These are phyloP conservation scores for Synchiropus splendidus DNA, from an alignment of 2,113 vertebrate genomes.

Conservation along the genomic window DNA sequence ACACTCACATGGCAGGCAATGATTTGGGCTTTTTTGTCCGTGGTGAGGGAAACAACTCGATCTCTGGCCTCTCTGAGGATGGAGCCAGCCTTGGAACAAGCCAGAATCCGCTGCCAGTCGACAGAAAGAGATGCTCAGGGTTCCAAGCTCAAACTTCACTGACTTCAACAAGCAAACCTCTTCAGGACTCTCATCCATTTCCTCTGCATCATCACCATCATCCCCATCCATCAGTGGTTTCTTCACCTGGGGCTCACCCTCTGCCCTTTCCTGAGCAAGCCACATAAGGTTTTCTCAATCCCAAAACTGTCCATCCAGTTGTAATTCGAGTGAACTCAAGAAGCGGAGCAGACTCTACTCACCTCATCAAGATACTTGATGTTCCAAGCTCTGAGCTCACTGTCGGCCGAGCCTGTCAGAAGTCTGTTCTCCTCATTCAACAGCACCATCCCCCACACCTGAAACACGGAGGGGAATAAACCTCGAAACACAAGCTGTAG, in stretches of 20 bases:
- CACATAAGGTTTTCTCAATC: neutral
- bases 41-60: slow-evolving; percentile 75
- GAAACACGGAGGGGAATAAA: slow-evolving; percentile 14
- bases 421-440: slow-evolving; percentile 76
- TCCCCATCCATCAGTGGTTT: slow-evolving; percentile 61
- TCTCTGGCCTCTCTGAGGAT: slow-evolving; percentile 84
- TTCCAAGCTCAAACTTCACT: neutral
- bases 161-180: slow-evolving; percentile 65
- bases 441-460: slow-evolving; percentile 90
- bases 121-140: neutral
- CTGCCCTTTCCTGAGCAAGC: slow-evolving; percentile 63
- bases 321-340: neutral
- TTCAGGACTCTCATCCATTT: slow-evolving; percentile 64
- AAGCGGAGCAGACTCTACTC: slow-evolving; percentile 11
- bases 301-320: neutral
- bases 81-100: slow-evolving; percentile 80
- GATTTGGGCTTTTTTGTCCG: slow-evolving; percentile 71
- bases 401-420: slow-evolving; percentile 86
- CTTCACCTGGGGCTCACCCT: slow-evolving; percentile 77
- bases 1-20: slow-evolving; percentile 88
- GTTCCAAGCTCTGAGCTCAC: slow-evolving; percentile 90
- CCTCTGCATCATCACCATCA: slow-evolving; percentile 38
- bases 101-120: slow-evolving; percentile 72
- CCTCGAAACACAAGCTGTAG: slow-evolving; percentile 1
- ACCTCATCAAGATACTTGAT: slow-evolving; percentile 71